Percentiles rank a stretch among this genome's conserved stretches.
phyloP scores from a whole-genome alignment of 64 coral and sea anemone genomes.

The Cladopsammia gracilis region DNA sequence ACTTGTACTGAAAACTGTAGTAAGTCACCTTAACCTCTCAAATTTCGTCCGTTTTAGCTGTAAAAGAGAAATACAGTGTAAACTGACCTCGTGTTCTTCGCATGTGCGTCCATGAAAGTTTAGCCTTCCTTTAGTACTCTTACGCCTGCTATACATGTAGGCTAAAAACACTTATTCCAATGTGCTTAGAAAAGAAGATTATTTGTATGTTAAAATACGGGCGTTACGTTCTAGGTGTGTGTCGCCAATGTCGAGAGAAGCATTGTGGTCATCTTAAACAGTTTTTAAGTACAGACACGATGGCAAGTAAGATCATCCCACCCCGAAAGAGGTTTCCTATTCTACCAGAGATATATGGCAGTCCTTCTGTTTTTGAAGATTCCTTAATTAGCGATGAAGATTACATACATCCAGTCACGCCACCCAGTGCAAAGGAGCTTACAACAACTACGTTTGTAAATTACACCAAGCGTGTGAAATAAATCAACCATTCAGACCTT shows the following conservation, averaged over 20 bases:
- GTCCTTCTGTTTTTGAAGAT: conserved; percentile 14
- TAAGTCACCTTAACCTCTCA: too few relatives aligned
- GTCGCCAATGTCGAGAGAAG: conserved; percentile 39
- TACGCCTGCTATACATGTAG: too few relatives aligned
- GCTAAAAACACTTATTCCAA: too few relatives aligned
- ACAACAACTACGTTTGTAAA: conserved; percentile 39
- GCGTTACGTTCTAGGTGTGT: conserved; percentile 30
- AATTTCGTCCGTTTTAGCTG: too few relatives aligned
- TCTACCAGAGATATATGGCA: conserved; percentile 23
- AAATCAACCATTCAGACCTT: conserved; percentile 33
- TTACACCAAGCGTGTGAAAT: conserved; percentile 37
- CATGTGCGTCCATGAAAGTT: too few relatives aligned
- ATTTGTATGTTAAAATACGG: too few relatives aligned
- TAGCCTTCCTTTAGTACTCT: too few relatives aligned
- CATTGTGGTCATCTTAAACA: conserved; percentile 25
- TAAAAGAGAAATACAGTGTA: too few relatives aligned
- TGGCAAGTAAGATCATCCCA: conserved; percentile 5
- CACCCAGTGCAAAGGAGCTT: conserved; percentile 13
- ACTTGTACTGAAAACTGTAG: too few relatives aligned
- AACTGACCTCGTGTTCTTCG: too few relatives aligned
- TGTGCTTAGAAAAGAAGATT: too few relatives aligned
- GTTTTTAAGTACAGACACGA: conserved; percentile 20
- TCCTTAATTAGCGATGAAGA: conserved; percentile 41
- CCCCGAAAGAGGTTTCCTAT: conserved; percentile 29
- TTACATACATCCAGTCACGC: conserved; percentile 31